Evolutionary conservation across 2,888 invertebrate genomes (phyloP).

Genomic region (Habroteleia sp.): DNA sequence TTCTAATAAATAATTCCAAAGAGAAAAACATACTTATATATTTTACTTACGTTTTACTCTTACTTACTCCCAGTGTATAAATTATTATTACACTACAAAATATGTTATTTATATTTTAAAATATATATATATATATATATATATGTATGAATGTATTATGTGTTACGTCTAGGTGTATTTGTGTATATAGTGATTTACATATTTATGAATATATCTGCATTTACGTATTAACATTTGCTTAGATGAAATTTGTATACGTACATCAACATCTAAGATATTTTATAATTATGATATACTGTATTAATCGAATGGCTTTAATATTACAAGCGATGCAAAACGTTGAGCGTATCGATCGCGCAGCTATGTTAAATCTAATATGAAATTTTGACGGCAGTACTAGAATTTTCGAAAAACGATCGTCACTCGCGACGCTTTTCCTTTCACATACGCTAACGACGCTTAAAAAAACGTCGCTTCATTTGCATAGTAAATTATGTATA

Average conservation of each 20-base stretch:
- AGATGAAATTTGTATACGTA: constrained; percentile 57
- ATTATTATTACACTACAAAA: constrained; percentile 60
- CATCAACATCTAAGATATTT: constrained; percentile 58
- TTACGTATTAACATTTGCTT: constrained; percentile 57
- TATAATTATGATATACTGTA: constrained; percentile 53
- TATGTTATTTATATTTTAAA: too few relatives aligned
- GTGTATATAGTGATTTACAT: constrained; percentile 61
- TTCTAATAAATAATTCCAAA: constrained; percentile 54
- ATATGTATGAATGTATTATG: too few relatives aligned
- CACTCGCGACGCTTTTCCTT: constrained; percentile 15
- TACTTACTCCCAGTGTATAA: constrained; percentile 58
- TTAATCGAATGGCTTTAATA: constrained; percentile 52
- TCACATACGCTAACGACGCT: constrained; percentile 7
- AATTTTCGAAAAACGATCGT: constrained; percentile 28
- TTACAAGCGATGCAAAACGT: constrained; percentile 40
- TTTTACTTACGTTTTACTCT: constrained; percentile 61
- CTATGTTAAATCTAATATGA: constrained; percentile 10
- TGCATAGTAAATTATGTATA: constrained; percentile 56
- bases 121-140: too few relatives aligned
- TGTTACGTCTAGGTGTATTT: too few relatives aligned
- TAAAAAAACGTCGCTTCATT: constrained; percentile 34
- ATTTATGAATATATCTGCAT: constrained; percentile 62
- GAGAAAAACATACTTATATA: constrained; percentile 60
- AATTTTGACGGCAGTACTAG: constrained; percentile 8
- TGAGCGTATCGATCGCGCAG: constrained; percentile 31